A percentile compares a stretch with the other conserved stretches of the same genome.
Conservation (phyloP, 2,113 vertebrate species). For the Columba janthina region DNA sequence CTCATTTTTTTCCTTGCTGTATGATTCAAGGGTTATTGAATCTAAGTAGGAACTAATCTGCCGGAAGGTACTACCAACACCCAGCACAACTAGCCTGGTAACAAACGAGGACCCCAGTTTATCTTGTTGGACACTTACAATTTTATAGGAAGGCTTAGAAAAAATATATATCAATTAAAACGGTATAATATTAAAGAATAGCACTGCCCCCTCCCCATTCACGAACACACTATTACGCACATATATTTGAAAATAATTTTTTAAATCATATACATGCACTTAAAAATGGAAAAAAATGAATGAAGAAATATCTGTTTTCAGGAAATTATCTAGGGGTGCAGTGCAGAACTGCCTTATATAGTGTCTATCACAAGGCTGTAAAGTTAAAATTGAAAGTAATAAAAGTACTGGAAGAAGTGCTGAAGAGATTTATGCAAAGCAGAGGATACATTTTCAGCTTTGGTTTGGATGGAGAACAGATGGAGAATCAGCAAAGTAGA, state of each 20-base stretch:
- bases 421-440: constrained; percentile 40
- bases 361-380: neutral
- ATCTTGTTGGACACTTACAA: neutral
- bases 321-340: neutral
- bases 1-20: neutral
- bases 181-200: neutral
- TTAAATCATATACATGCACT: neutral
- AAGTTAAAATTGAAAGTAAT: constrained; percentile 19
- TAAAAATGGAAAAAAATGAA: neutral
- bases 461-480: constrained; percentile 54
- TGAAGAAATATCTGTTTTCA: neutral
- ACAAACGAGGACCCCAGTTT: neutral
- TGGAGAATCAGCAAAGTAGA: constrained; percentile 33
- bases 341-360: neutral
- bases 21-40: neutral
- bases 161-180: neutral
- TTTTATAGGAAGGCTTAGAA: neutral
- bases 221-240: neutral
- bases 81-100: neutral
- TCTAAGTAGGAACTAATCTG: neutral
- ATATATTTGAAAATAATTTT: neutral
- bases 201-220: neutral
- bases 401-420: neutral
- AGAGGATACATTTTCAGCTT: constrained; percentile 39
- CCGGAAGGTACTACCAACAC: neutral